Percentiles rank a stretch among this genome's conserved stretches.
Evolutionary conservation across 2,113 vertebrate species (phyloP).

Genomic region (Gnathonemus longibarbis): DNA sequence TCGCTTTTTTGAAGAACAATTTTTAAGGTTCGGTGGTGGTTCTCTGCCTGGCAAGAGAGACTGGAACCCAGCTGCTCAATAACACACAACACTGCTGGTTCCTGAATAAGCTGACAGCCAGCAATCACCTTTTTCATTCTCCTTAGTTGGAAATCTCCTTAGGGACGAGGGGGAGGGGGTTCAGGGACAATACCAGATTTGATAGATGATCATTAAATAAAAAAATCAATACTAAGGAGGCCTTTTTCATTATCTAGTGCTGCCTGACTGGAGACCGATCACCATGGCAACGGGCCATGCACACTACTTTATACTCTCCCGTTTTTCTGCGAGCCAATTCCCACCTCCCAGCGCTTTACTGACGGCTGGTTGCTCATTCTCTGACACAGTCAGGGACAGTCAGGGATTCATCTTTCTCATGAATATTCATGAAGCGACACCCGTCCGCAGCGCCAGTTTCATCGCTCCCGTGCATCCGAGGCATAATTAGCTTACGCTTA

Average conservation of each 20-base stretch:
- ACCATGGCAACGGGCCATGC: constrained; percentile 60
- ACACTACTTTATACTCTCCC: constrained; percentile 16
- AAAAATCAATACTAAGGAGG: constrained; percentile 1
- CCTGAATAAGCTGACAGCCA: background rate
- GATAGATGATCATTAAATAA: constrained; percentile 5
- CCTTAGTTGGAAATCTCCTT: background rate
- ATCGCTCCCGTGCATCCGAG: constrained; percentile 16
- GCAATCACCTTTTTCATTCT: background rate
- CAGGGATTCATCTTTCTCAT: constrained; percentile 24
- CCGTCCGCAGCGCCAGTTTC: background rate
- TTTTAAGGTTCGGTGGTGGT: background rate
- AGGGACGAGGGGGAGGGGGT: background rate
- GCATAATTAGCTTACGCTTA: constrained; percentile 27
- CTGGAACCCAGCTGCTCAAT: background rate
- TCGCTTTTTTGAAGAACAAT: background rate
- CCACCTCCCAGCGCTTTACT: constrained; percentile 30
- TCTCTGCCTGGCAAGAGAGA: background rate
- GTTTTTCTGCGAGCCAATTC: background rate
- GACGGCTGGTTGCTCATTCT: constrained; percentile 28
- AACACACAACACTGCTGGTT: background rate
- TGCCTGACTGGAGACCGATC: constrained; percentile 44
- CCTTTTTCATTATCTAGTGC: constrained; percentile 45
- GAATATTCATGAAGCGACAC: constrained; percentile 33
- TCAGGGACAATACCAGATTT: constrained; percentile 25
- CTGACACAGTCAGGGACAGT: constrained; percentile 22